Percentiles rank a stretch among this genome's conserved stretches.
These are phyloP conservation scores for Dascillus cervinus DNA, from an alignment of 2,888 invertebrate species.

Conservation along the genomic window DNA sequence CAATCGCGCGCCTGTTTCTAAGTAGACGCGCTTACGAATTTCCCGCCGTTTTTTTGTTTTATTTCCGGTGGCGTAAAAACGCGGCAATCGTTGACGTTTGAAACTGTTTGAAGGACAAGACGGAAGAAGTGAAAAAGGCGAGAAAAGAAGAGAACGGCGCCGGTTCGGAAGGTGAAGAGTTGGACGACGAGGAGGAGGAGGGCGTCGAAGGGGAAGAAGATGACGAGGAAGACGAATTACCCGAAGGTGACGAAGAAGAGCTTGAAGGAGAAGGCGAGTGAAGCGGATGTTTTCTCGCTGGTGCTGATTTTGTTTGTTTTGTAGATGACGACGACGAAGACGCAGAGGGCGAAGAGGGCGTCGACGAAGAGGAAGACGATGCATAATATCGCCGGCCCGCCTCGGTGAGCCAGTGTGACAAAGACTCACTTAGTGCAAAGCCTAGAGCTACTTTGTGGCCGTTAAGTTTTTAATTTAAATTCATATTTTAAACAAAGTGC, in stretches of 20 bases:
- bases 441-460: slow-evolving; percentile 38
- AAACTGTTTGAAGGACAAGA: slow-evolving; percentile 66
- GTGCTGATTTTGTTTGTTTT: slow-evolving; percentile 7
- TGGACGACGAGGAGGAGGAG: slow-evolving; percentile 57
- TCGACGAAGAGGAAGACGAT: slow-evolving; percentile 42
- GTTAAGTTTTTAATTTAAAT: slow-evolving; percentile 16
- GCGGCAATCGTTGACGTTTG: too few relatives aligned
- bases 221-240: slow-evolving; percentile 41
- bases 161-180: slow-evolving; percentile 51
- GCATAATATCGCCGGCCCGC: slow-evolving; percentile 38
- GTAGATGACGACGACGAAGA: slow-evolving; percentile 41
- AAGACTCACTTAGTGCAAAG: slow-evolving; percentile 32
- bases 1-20: too few relatives aligned
- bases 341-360: slow-evolving; percentile 40
- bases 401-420: slow-evolving; percentile 30
- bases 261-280: slow-evolving; percentile 40
- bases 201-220: slow-evolving; percentile 40
- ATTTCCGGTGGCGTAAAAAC: too few relatives aligned
- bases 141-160: slow-evolving; percentile 74
- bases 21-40: too few relatives aligned
- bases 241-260: slow-evolving; percentile 42
- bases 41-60: too few relatives aligned
- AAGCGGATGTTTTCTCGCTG: slow-evolving; percentile 1
- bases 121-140: slow-evolving; percentile 68
- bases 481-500: slow-evolving; percentile 22